phyloP scores from a whole-genome alignment of 92 coral and sea anemone genomes.

The Porites cylindrica region DNA sequence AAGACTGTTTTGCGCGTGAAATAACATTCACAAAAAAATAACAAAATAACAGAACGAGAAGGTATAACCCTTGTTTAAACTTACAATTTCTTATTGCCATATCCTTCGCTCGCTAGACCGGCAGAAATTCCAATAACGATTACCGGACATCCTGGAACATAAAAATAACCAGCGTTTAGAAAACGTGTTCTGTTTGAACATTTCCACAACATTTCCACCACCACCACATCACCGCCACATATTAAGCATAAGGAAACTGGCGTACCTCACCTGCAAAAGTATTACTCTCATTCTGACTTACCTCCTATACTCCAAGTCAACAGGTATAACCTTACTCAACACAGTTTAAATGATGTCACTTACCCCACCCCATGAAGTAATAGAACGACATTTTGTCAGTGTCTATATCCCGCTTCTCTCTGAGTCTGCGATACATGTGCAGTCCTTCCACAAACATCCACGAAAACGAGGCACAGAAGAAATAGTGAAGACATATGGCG shows the following conservation, averaged over 20 bases:
- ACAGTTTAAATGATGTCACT: conserved; percentile 16
- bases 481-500: conserved; percentile 92
- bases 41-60: neutral
- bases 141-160: conserved; percentile 86
- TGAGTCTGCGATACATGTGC: conserved; percentile 96
- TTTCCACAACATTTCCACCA: no score
- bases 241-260: no score
- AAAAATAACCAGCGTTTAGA: neutral
- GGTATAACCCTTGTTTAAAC: conserved; percentile 24
- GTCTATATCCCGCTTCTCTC: conserved; percentile 95
- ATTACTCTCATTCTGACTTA: no score
- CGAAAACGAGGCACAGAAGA: conserved; percentile 97
- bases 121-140: conserved; percentile 95
- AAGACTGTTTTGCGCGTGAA: no score
- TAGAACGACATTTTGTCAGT: conserved; percentile 96
- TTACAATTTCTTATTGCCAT: conserved; percentile 95
- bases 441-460: conserved; percentile 99
- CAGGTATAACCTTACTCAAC: neutral
- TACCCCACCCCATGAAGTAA: conserved; percentile 99
- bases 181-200: no score
- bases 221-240: no score
- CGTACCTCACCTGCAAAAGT: no score
- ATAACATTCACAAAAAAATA: no score
- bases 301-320: neutral
- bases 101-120: conserved; percentile 93